Base-by-base conservation (phyloP, 2,113 vertebrate species). In the Rynchops niger region DNA sequence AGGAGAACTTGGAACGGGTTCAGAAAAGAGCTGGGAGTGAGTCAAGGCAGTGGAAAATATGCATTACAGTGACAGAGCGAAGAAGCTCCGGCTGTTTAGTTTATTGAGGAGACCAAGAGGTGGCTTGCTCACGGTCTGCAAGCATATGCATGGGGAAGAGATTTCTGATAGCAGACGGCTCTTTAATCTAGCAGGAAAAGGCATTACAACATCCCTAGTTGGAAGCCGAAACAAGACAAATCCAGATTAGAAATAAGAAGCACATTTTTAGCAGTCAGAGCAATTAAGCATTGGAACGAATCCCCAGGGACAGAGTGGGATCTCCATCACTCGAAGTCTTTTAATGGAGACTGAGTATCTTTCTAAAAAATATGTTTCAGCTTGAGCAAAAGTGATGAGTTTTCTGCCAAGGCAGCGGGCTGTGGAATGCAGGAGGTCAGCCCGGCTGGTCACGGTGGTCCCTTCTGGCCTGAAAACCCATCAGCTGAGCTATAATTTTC, bases 151-250 rank as follows among this genome's bases (percentile, higher is more conserved):
- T 12, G 38, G 78, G 73, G 83, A 94, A 73, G 84, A 97, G 93
- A 97, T 95, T 89, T 80, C 89, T 97, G 97, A 97, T 96, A 97
- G 96, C 95, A 97, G 94, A 66, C 86, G 70, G 89, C 91, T 95
- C 94, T 97, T 97, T 97, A 95, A 97, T 97, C 94, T 96, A 94
- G 78, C 93, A 97, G 94, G 93, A 97, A 97, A 97, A 97, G 95
- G 94, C 96, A 97, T 95, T 94, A 93, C 93, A 94, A 55, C 96
- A 95, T 97, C 89, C 87, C 91, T 77, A 14, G 66, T 19, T 96
- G 95, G 97, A 94, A 97, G 91, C 84, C 22, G 91, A 95, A 96
- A 90, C 94, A 91, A 96, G 94, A 85, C 95, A 96, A 97, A 97
- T 94, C 96, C 95, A 95, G 96, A 95, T 97, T 95, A 97, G 94